Base-by-base conservation (phyloP, 2,113 vertebrate genomes). In the Lophotis ruficrista region DNA sequence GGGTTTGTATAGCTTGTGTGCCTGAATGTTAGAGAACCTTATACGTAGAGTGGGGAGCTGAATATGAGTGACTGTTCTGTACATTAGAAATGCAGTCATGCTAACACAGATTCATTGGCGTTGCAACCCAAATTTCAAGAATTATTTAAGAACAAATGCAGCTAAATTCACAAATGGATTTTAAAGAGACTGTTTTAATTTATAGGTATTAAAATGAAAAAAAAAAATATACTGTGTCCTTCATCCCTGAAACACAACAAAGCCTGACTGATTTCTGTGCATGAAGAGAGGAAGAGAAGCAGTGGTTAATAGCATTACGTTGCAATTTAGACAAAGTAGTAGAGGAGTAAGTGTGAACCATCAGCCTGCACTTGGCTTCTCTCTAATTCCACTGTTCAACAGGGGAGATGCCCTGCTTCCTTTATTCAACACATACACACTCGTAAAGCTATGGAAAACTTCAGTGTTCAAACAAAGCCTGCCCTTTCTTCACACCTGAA, bases 401-500 rank as follows among this genome's bases (percentile, higher is more conserved):
- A 62, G 57, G 18, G 20, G 13, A 64, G 12, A 16, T 54, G 9
- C 4, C 27, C 38, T 53, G 30, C 5, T 6, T 12, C 3, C 17
- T 45, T 64, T 73, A 77, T 3, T 15, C 30, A 14, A 37, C 9
- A 47, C 4, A 18, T 30, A 28, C 4, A 33, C 0, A 2, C 7
- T 35, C 33, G 3, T 35, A 68, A 58, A 72, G 25, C 33, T 65
- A 20, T 18, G 30, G 28, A 76, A 93, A 86, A 66, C 8, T 7
- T 60, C 51, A 31, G 5, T 41, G 4, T 53, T 30, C 33, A 73
- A 78, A 81, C 47, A 38, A 4, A 20, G 27, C 7, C 4, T 33
- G 10, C 24, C 12, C 4, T 71, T 72, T 65, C 30, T 31, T 77
- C 41, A 38, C 20, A 50, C 33, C 17, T 47, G 21, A 33, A 87